These are phyloP conservation scores for Oithona nana DNA, from an alignment of 2,888 invertebrate genomes.

Conservation along the genomic window DNA sequence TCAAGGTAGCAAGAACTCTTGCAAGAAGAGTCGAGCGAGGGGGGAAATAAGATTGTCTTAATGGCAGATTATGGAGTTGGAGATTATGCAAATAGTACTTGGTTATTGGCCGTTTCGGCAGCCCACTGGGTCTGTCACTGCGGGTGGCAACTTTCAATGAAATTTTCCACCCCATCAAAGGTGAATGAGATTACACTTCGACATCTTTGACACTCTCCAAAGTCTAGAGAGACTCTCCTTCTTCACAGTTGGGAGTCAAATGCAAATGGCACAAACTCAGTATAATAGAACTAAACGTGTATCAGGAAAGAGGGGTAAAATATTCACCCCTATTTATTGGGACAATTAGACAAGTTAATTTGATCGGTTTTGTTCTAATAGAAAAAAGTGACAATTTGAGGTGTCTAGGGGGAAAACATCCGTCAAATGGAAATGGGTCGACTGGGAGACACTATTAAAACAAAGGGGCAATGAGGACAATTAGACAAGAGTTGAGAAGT, in stretches of 20 bases:
- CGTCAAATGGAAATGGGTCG: too few species aligned
- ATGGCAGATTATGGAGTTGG: constrained; percentile 15
- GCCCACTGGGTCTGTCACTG: neutral
- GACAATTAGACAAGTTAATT: too few species aligned
- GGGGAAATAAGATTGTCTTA: constrained; percentile 17
- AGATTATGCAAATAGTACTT: constrained; percentile 16
- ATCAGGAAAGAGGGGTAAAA: too few species aligned
- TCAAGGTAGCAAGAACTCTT: neutral
- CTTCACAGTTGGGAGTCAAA: neutral
- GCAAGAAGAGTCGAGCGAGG: neutral
- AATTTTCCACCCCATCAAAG: constrained; percentile 14
- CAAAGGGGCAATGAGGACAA: constrained; percentile 6
- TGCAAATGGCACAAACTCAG: neutral
- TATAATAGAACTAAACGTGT: neutral
- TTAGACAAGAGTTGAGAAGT: too few species aligned
- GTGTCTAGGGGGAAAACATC: too few species aligned
- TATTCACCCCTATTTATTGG: too few species aligned
- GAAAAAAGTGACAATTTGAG: too few species aligned
- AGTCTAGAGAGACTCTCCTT: neutral
- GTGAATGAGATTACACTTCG: constrained; percentile 13
- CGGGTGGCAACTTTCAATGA: constrained; percentile 12
- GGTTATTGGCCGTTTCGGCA: constrained; percentile 1
- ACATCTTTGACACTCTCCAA: constrained; percentile 2
- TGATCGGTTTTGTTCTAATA: too few species aligned
- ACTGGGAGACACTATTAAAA: constrained; percentile 1